Base-by-base conservation (phyloP, 2,888 invertebrate species). In the Ichneumoninae sp. region DNA sequence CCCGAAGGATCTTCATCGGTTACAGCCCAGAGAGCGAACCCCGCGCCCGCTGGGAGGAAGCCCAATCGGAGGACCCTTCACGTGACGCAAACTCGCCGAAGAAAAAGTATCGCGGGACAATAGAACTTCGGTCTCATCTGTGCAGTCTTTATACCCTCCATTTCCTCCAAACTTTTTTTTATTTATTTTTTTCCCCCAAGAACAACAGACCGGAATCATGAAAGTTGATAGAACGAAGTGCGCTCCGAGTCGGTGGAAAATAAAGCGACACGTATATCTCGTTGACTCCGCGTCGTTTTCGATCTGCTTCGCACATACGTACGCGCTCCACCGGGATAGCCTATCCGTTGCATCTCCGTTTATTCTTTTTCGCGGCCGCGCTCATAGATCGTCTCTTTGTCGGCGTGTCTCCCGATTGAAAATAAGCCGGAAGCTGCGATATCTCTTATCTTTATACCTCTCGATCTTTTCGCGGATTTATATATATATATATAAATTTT, bases 1-100 rank as follows among this genome's bases (percentile, higher is more conserved):
- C 81, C 79, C 52, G 78, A 71, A 85, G 81, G 75, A 82, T 79
- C 81, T 79, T 71, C 75, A 65, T 76, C 81, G 78, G 33, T 78
- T 70, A 83, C 79, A 63, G 57, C 54, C 54, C 5, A 40, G 33
- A 75, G 50, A 54, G 40, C 3, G 40, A 36, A 30, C 33, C 47
- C 13, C 40, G 33, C 54, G 54, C 54, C 8, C 54, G 19, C 54
- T 54, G 22, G 60, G 22, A 30, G 65, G 16, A 71, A 81, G 54
- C 71, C 71, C 70, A 79, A 81, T 79, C 70, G 52, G 78, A 81
- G 47, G 44, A 68, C 52, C 36, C 26, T 26, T 57, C 47, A 65
- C 81, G 54, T 63, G 63, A 81, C 44, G 60, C 26, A 65, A 78
- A 44, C 77, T 54, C 40, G 68, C 54, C 36, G 68, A 69, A 68